phyloP scores from a whole-genome alignment of 2,888 invertebrate species.

The Xestia c-nigrum region DNA sequence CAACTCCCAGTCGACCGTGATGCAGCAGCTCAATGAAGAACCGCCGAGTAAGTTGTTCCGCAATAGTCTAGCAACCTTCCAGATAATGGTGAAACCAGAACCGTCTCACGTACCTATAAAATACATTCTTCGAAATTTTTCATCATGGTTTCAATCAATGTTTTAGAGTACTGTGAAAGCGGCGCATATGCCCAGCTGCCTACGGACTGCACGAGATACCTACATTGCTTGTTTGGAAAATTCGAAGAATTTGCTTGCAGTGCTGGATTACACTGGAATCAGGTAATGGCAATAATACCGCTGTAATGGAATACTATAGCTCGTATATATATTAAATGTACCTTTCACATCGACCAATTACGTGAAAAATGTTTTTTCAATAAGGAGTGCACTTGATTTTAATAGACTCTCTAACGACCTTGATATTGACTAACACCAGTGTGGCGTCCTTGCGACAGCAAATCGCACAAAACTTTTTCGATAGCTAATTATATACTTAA shows the following conservation, averaged over 20 bases:
- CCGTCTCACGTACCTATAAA: neutral
- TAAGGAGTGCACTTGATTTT: no score
- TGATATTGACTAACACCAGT: no score
- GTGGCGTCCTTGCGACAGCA: no score
- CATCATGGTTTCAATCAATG: neutral
- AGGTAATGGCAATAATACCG: constrained; percentile 80
- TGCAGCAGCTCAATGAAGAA: constrained; percentile 72
- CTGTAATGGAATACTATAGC: neutral
- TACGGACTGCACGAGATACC: constrained; percentile 93
- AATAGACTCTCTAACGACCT: no score
- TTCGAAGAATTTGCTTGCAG: constrained; percentile 93
- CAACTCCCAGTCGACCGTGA: constrained; percentile 72
- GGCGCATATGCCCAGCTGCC: constrained; percentile 92
- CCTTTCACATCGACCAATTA: no score
- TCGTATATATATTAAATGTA: no score
- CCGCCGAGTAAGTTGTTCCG: constrained; percentile 49
- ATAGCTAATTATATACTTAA: no score
- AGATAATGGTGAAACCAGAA: no score
- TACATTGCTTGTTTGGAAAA: constrained; percentile 95
- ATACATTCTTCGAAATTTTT: neutral
- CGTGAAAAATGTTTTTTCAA: no score
- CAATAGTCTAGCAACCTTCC: neutral
- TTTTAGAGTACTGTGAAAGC: constrained; percentile 89
- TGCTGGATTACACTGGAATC: constrained; percentile 94
- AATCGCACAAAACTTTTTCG: no score